A percentile compares a stretch with the other conserved stretches of the same genome.
phyloP scores from a whole-genome alignment of 2,113 vertebrate genomes.

The Phrynosoma platyrhinos region DNA sequence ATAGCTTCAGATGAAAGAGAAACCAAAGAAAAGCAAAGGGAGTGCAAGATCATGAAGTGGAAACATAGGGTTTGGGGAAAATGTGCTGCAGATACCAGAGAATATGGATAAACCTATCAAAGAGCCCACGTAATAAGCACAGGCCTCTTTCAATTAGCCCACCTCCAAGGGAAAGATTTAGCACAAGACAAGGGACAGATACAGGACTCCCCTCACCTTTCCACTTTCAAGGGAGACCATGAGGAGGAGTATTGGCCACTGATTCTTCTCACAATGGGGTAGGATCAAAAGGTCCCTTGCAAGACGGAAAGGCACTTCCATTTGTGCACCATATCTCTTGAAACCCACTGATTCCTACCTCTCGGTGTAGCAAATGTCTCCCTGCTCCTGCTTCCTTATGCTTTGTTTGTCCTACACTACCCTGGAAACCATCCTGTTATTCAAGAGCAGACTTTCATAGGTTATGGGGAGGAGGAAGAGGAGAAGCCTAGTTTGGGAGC shows the following conservation, averaged over 20 bases:
- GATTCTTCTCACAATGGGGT: too few species aligned
- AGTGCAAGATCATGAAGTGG: not conserved
- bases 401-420: not conserved
- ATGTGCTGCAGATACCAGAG: not conserved
- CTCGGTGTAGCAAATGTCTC: not conserved
- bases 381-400: not conserved
- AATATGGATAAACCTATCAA: not conserved
- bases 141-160: not conserved
- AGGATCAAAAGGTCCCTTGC: too few species aligned
- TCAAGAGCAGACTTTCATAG: not conserved
- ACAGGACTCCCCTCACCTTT: not conserved
- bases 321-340: not conserved
- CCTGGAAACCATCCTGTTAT: not conserved
- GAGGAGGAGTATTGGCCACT: too few species aligned
- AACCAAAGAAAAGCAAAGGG: not conserved
- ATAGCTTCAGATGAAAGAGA: not conserved
- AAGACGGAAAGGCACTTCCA: not conserved
- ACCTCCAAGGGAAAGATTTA: not conserved
- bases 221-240: too few species aligned
- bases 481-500: not conserved
- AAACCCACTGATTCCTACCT: not conserved
- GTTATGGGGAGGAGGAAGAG: too few species aligned
- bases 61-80: not conserved
- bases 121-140: not conserved
- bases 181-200: not conserved